These are phyloP conservation scores for Cheilosia soror DNA, from an alignment of 2,888 invertebrate genomes.

Conservation along the genomic window DNA sequence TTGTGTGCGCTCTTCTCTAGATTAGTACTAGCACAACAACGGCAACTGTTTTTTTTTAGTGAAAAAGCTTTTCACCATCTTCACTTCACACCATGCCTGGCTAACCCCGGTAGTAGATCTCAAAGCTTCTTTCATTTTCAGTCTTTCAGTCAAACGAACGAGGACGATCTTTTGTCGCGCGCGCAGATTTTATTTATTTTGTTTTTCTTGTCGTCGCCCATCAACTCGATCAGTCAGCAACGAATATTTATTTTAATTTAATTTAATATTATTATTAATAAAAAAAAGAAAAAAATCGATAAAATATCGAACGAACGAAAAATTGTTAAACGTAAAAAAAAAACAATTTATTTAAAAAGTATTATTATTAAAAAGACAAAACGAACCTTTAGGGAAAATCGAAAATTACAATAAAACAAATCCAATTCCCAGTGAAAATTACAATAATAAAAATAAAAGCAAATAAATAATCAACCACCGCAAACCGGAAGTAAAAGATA, in stretches of 20 bases:
- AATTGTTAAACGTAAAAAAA: constrained; percentile 20
- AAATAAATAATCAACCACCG: not conserved
- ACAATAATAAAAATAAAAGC: not conserved
- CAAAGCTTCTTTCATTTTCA: constrained; percentile 62
- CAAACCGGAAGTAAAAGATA: not conserved
- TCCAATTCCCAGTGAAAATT: not conserved
- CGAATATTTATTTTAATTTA: constrained; percentile 38
- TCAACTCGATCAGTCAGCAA: constrained; percentile 62
- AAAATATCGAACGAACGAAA: constrained; percentile 51
- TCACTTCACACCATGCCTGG: not conserved
- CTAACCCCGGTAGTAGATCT: constrained; percentile 20
- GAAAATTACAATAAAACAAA: not conserved
- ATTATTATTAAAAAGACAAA: constrained; percentile 33
- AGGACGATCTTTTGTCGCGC: constrained; percentile 69
- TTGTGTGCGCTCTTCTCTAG: not conserved
- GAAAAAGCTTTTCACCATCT: constrained; percentile 58
- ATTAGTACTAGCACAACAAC: not conserved
- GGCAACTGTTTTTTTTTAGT: not conserved
- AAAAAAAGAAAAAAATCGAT: not conserved
- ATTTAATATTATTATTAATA: not conserved
- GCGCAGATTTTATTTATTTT: constrained; percentile 42
- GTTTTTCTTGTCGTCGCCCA: constrained; percentile 36
- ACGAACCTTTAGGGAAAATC: not conserved
- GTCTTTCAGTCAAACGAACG: constrained; percentile 71
- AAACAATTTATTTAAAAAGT: constrained; percentile 42